Evolutionary conservation across 2,797 vertebrate genomes (phyloP), one percentile per base, ranked within the genome.

Genomic region (Sebastes minor): DNA sequence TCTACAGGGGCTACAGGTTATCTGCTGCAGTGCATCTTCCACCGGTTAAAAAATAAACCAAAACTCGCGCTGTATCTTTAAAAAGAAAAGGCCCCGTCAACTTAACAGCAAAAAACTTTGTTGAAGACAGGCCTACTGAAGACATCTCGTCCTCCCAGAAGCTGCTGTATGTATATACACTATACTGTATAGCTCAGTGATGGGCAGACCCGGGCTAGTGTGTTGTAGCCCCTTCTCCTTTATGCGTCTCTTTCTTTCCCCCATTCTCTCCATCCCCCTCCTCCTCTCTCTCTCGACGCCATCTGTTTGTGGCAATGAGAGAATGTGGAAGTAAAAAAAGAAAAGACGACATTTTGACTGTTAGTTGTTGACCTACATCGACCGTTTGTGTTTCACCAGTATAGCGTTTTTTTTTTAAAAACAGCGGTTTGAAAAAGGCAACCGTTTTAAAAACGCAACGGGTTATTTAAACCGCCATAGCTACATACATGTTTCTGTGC

Each of bases 281-380:
- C 14, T 46, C 42, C 86, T 93, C 92, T 89, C 93, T 42, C 38
- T 42, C 80, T 90, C 89, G 91, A 93, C 95, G 93, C 93, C 93
- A 94, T 95, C 95, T 94, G 95, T 95, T 95, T 92, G 93, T 94
- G 92, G 91, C 94, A 92, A 18, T 18, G 89, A 91, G 86, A 93
- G 91, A 93, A 94, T 91, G 92, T 93, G 88, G 91, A 93, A 94
- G 91, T 94, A 88, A 87, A 94, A 70, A 84, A 89, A 88, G 80
- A 89, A 91, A 93, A 94, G 91, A 89, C 94, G 94, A 95, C 94
- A 95, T 96, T 94, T 94, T 94, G 91, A 76, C 91, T 92, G 81
- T 89, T 89, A 86, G 80, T 92, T 89, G 87, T 78, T 95, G 90
- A 95, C 94, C 94, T 90, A 92, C 76, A 93, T 91, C 84, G 88